Conservation (phyloP, 2,113 vertebrate species). For the Spermophilus dauricus region DNA sequence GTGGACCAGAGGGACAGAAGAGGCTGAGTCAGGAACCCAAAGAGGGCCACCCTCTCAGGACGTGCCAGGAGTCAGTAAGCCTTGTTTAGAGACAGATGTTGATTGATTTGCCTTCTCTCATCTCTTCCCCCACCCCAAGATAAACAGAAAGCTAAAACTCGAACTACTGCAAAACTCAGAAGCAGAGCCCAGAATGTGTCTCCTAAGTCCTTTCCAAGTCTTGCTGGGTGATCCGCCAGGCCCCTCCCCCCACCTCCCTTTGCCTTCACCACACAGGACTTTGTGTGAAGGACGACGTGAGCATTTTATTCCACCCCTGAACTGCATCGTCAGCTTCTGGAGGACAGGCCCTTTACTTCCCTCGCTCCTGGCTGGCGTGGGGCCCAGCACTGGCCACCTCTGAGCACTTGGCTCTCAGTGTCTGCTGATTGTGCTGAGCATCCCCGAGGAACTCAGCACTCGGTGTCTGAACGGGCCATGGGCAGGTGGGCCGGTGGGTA, state of each 20-base stretch:
- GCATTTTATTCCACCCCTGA: not conserved
- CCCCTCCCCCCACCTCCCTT: too few relatives aligned
- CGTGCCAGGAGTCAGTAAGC: not conserved
- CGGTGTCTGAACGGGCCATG: not conserved
- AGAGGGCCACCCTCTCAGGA: not conserved
- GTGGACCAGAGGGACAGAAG: not conserved
- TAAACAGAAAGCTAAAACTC: slow-evolving; percentile 1
- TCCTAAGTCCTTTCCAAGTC: not conserved
- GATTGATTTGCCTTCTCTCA: not conserved
- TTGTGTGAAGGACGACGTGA: not conserved
- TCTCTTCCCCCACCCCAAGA: not conserved
- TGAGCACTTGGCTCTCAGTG: not conserved
- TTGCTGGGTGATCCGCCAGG: not conserved
- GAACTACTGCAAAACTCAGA: slow-evolving; percentile 13
- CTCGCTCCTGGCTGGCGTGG: not conserved
- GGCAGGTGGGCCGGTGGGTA: not conserved
- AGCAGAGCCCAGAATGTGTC: not conserved
- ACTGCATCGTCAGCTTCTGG: not conserved
- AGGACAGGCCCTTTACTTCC: not conserved
- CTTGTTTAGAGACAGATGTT: not conserved
- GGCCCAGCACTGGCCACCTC: not conserved
- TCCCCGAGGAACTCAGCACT: not conserved
- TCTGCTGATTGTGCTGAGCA: not conserved
- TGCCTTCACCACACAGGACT: too few relatives aligned
- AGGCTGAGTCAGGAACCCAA: not conserved